phyloP scores from a whole-genome alignment of 2,797 vertebrate genomes.

The Streptopelia turtur region DNA sequence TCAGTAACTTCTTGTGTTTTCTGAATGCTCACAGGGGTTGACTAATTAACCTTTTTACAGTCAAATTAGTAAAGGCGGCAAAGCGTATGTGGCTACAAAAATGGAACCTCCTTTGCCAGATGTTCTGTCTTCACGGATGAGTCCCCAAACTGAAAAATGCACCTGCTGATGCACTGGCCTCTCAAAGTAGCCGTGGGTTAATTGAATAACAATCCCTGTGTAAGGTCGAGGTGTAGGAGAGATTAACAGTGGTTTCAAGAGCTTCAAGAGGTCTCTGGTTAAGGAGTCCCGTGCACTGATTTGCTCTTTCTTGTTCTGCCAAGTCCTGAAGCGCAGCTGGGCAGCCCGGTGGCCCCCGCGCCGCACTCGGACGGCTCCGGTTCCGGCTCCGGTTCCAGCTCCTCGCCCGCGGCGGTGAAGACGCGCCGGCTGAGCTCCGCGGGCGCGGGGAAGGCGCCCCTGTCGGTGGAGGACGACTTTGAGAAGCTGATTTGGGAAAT shows the following conservation, averaged over 20 bases:
- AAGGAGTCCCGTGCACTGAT: accelerated
- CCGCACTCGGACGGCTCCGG: constrained; percentile 19
- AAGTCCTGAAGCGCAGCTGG: constrained; percentile 55
- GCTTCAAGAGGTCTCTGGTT: background rate
- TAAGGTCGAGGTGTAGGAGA: accelerated
- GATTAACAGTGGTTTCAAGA: background rate
- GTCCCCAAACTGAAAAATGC: background rate
- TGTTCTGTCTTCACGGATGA: background rate
- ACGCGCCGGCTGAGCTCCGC: constrained; percentile 79
- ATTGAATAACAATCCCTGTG: accelerated
- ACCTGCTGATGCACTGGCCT: background rate
- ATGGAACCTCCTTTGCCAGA: background rate
- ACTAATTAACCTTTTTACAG: background rate
- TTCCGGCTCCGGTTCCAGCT: constrained; percentile 59
- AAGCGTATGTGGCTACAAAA: background rate
- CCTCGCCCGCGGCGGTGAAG: constrained; percentile 70
- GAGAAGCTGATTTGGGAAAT: constrained; percentile 94
- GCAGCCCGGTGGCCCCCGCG: constrained; percentile 37
- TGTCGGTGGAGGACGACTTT: constrained; percentile 87
- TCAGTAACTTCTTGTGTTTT: background rate
- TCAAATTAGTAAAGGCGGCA: background rate
- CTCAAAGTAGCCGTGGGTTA: background rate
- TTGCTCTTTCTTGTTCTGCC: background rate
- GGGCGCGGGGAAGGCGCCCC: constrained; percentile 46
- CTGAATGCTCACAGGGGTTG: background rate